Evolutionary conservation across 2,797 vertebrate species (phyloP).

Genomic region (Vultur gryphus): DNA sequence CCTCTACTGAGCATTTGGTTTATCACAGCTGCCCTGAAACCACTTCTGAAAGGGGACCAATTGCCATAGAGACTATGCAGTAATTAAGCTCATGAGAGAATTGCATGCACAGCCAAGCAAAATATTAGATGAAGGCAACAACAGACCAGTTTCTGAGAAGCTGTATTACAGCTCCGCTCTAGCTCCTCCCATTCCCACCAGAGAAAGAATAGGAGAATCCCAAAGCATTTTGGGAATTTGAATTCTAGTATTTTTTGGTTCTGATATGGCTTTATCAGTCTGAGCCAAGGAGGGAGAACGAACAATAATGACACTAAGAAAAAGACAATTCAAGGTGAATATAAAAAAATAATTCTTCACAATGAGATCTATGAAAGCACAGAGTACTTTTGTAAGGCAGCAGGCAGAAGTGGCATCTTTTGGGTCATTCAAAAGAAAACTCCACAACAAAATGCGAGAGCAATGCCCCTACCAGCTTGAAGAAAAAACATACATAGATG

Average conservation of each 20-base stretch:
- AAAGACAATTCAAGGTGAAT: background rate
- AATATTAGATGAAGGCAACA: background rate
- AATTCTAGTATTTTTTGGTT: background rate
- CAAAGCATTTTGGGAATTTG: background rate
- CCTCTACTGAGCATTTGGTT: background rate
- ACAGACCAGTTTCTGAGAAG: background rate
- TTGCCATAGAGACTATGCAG: conserved; percentile 1
- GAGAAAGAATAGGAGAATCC: background rate
- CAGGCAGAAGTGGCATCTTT: background rate
- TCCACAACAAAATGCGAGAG: background rate
- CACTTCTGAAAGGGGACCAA: conserved; percentile 4
- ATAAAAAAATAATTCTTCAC: background rate
- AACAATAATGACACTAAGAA: background rate
- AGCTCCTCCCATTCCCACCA: background rate
- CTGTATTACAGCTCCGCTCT: background rate
- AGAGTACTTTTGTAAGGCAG: background rate
- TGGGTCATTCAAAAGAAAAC: background rate
- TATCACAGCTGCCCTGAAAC: conserved; percentile 17
- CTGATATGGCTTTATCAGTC: background rate
- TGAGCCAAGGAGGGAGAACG: background rate
- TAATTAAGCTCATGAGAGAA: conserved; percentile 9
- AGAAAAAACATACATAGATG: background rate
- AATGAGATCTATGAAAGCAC: background rate
- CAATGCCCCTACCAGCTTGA: background rate
- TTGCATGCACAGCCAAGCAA: background rate